Evolutionary conservation across 1,140 invertebrate species (phyloP).

Genomic region (Uloborus diversus): DNA sequence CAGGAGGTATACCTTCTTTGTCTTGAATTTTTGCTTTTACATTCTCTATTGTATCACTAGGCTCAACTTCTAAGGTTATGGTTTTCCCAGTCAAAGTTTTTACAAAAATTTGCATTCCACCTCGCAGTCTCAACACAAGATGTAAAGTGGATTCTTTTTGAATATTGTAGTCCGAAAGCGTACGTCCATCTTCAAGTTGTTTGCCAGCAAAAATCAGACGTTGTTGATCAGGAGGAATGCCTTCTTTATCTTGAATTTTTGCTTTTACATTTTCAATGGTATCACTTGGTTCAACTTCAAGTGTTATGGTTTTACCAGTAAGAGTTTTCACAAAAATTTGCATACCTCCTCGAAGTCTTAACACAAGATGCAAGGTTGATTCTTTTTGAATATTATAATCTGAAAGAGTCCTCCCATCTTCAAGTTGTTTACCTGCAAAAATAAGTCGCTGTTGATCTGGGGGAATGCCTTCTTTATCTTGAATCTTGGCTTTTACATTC

Average conservation of each 20-base stretch:
- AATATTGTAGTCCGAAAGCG: no score
- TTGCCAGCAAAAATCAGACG: no score
- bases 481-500: constrained; percentile 94
- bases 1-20: constrained; percentile 71
- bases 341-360: constrained; percentile 69
- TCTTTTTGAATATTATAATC: no score
- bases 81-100: constrained; percentile 70
- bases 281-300: constrained; percentile 68
- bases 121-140: constrained; percentile 66
- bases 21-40: constrained; percentile 92
- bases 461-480: constrained; percentile 72
- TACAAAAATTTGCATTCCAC: constrained; percentile 68
- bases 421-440: constrained; percentile 62
- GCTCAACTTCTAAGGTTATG: constrained; percentile 69
- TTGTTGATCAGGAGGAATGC: no score
- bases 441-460: constrained; percentile 64
- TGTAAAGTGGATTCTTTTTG: no score
- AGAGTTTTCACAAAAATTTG: constrained; percentile 69
- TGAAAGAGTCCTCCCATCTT: constrained; percentile 72
- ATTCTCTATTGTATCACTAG: constrained; percentile 92
- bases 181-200: constrained; percentile 69
- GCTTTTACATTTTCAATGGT: no score
- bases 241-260: no score
- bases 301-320: constrained; percentile 65
- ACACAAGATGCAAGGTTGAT: constrained; percentile 67